These are phyloP conservation scores for Oligia fasciuncula DNA, from an alignment of 2,888 invertebrate genomes.

Conservation along the genomic window DNA sequence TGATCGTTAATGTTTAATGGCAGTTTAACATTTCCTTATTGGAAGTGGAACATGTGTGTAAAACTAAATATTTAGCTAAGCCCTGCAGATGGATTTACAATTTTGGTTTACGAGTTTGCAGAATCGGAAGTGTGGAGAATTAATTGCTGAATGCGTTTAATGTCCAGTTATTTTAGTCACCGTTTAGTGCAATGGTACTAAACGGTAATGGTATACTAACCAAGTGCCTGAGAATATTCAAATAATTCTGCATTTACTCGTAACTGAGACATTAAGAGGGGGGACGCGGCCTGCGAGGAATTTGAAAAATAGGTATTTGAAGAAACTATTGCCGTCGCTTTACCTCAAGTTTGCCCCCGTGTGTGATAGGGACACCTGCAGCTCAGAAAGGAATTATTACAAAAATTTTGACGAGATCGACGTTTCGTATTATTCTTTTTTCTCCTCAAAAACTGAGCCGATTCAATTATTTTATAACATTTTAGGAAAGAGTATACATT, in stretches of 20 bases:
- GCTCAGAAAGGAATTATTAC: no score
- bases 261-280: not conserved
- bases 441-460: no score
- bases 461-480: no score
- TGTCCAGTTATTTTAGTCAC: constrained; percentile 38
- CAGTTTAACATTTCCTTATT: constrained; percentile 42
- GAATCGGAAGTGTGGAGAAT: constrained; percentile 49
- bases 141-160: constrained; percentile 48
- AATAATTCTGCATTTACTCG: not conserved
- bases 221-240: not conserved
- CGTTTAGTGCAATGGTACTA: not conserved
- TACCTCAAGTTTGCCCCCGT: no score
- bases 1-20: constrained; percentile 18
- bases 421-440: no score
- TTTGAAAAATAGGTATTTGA: no score
- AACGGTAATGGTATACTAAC: not conserved
- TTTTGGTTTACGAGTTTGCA: constrained; percentile 53
- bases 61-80: constrained; percentile 51
- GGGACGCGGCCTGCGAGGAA: no score
- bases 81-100: constrained; percentile 43
- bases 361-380: no score
- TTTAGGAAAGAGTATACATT: no score
- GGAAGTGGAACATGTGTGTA: constrained; percentile 44
- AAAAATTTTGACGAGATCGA: no score
- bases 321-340: no score